These are phyloP conservation scores for Trichopria drosophilae DNA, from an alignment of 2,888 invertebrate species.

Conservation along the genomic window DNA sequence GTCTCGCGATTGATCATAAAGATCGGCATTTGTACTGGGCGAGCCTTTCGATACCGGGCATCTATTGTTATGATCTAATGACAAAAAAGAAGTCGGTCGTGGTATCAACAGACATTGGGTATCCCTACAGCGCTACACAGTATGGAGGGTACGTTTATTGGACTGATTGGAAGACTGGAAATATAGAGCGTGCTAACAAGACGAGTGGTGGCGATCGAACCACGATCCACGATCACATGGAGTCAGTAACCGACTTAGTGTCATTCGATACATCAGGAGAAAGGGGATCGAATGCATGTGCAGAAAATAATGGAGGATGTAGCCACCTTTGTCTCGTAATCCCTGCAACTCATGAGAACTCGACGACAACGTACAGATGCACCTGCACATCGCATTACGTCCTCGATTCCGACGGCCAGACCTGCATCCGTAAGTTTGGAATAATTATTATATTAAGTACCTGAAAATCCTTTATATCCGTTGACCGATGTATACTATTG, in stretches of 20 bases:
- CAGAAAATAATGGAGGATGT: constrained; percentile 79
- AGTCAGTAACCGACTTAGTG: constrained; percentile 71
- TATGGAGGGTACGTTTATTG: constrained; percentile 84
- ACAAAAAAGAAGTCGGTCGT: constrained; percentile 68
- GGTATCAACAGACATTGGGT: constrained; percentile 68
- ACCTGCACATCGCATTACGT: constrained; percentile 85
- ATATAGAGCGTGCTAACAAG: constrained; percentile 80
- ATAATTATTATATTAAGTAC: not conserved
- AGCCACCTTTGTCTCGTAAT: constrained; percentile 79
- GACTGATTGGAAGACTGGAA: constrained; percentile 87
- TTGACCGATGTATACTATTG: not conserved
- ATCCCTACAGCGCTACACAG: constrained; percentile 77
- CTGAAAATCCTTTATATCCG: not conserved
- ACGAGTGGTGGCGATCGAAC: constrained; percentile 69
- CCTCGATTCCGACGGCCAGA: constrained; percentile 69
- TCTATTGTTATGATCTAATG: constrained; percentile 77
- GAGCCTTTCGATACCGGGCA: constrained; percentile 72
- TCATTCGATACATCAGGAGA: constrained; percentile 75
- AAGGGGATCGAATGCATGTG: constrained; percentile 72
- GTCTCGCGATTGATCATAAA: constrained; percentile 74
- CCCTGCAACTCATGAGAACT: constrained; percentile 58
- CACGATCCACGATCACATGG: constrained; percentile 67
- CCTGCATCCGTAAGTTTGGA: constrained; percentile 67
- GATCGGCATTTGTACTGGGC: constrained; percentile 79
- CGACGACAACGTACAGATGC: constrained; percentile 64